Evolutionary conservation across 2,113 vertebrate genomes (phyloP).

Genomic region (Tragelaphus scriptus): DNA sequence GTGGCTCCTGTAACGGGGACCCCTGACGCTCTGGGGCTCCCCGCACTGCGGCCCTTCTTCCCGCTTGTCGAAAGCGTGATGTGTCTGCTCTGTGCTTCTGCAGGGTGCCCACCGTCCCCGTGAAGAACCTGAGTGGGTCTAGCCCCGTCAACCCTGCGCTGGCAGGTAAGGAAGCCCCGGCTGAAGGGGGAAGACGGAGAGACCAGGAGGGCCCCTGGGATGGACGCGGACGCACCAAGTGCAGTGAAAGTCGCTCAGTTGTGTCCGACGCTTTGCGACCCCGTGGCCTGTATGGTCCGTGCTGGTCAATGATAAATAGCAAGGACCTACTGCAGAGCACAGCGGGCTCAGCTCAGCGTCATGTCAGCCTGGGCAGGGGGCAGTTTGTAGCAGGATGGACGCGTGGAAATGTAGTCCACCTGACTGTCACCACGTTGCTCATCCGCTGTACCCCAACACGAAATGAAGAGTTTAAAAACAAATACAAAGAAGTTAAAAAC

Average conservation of each 20-base stretch:
- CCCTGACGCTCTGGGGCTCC: rapidly evolving
- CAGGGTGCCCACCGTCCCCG: slow-evolving; percentile 92
- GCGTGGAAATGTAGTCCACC: background rate
- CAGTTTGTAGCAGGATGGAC: rapidly evolving
- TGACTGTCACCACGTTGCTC: rapidly evolving
- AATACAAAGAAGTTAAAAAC: background rate
- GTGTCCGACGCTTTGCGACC: background rate
- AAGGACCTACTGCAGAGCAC: background rate
- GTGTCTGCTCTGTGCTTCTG: background rate
- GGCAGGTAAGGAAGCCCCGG: slow-evolving; percentile 82
- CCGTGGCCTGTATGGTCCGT: background rate
- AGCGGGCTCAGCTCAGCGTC: background rate
- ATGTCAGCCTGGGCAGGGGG: rapidly evolving
- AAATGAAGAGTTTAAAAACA: background rate
- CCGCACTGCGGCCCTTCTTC: background rate
- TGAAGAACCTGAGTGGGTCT: slow-evolving; percentile 94
- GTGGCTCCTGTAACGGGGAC: background rate
- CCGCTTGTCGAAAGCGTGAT: background rate
- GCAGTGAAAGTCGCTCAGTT: rapidly evolving
- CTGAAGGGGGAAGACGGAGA: background rate
- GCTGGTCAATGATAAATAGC: background rate
- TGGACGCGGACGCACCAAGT: rapidly evolving
- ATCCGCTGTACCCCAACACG: rapidly evolving
- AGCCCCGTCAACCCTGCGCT: slow-evolving; percentile 92
- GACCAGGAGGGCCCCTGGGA: background rate